Percentiles rank a stretch among this genome's conserved stretches.
Evolutionary conservation across 1,140 invertebrate genomes (phyloP).

Genomic region (Lordiphosa collinella): DNA sequence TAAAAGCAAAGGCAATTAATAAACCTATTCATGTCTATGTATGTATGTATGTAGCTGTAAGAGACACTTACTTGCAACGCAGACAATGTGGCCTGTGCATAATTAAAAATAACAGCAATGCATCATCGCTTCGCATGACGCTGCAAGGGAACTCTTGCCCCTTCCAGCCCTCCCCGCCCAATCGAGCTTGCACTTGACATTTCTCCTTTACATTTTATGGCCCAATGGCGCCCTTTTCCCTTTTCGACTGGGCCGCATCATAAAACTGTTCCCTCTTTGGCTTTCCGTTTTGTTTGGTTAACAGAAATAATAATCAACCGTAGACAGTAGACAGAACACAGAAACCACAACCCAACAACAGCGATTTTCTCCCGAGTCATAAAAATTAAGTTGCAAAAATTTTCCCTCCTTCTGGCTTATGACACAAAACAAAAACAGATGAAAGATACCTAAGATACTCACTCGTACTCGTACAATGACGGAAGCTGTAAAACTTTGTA

Average conservation of each 20-base stretch:
- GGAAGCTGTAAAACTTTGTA: conserved; percentile 60
- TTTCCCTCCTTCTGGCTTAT: conserved; percentile 17
- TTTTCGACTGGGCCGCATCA: conserved; percentile 39
- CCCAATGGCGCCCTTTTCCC: conserved; percentile 59
- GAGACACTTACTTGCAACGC: conserved; percentile 26
- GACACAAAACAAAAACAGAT: conserved; percentile 22
- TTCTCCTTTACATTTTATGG: conserved; percentile 62
- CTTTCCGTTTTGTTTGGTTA: conserved; percentile 47
- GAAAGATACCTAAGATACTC: conserved; percentile 39
- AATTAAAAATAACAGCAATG: conserved; percentile 75
- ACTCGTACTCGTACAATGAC: conserved; percentile 27
- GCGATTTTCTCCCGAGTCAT: conserved; percentile 41
- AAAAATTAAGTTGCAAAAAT: conserved; percentile 71
- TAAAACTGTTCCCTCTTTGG: conserved; percentile 23
- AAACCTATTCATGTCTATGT: conserved; percentile 10
- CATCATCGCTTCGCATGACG: conserved; percentile 66
- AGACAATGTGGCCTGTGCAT: conserved; percentile 43
- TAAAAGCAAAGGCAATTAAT: conserved; percentile 48
- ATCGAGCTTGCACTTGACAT: conserved; percentile 60
- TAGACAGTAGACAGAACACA: conserved; percentile 30
- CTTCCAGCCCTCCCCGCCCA: background rate
- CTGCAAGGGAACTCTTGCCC: conserved; percentile 31
- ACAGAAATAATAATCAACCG: conserved; percentile 47
- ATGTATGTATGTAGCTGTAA: conserved; percentile 30
- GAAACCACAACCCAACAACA: conserved; percentile 42